A percentile compares a stretch with the other conserved stretches of the same genome.
phyloP scores from a whole-genome alignment of 2,113 vertebrate species.

The Otus sunia region DNA sequence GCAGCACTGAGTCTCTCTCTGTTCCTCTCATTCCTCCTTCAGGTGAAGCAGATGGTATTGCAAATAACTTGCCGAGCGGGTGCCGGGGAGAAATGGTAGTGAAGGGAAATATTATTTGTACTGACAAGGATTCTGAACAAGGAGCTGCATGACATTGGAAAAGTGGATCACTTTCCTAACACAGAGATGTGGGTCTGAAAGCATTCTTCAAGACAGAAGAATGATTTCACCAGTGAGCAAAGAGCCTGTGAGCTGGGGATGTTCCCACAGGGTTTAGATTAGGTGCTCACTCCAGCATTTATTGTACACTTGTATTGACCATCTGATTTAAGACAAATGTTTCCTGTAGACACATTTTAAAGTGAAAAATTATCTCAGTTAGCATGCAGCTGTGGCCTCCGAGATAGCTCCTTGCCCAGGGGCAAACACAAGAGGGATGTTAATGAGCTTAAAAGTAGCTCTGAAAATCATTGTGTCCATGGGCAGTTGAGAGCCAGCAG shows the following conservation, averaged over 20 bases:
- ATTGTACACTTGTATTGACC: not conserved
- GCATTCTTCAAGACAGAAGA: not conserved
- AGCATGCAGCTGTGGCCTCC: not conserved
- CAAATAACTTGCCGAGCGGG: not conserved
- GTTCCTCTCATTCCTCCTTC: not conserved
- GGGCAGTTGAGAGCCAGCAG: not conserved
- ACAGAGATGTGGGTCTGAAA: not conserved
- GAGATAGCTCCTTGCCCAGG: not conserved
- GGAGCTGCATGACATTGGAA: not conserved
- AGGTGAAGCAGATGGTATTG: slow-evolving; percentile 40
- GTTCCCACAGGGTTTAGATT: not conserved
- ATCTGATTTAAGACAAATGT: not conserved
- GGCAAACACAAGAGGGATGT: not conserved
- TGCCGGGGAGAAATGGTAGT: not conserved
- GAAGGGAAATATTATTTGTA: not conserved
- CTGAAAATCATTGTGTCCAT: not conserved
- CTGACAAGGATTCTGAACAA: slow-evolving; percentile 10
- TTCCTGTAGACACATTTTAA: not conserved
- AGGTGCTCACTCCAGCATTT: not conserved
- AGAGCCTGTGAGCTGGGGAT: not conserved
- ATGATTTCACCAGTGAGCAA: not conserved
- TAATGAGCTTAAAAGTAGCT: not conserved
- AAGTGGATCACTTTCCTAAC: not conserved
- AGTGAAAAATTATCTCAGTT: slow-evolving; percentile 10
- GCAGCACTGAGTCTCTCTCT: not conserved